Percentiles rank a stretch among this genome's conserved stretches.
Conservation (phyloP, 1,140 invertebrate genomes). For the Penaeus indicus region DNA sequence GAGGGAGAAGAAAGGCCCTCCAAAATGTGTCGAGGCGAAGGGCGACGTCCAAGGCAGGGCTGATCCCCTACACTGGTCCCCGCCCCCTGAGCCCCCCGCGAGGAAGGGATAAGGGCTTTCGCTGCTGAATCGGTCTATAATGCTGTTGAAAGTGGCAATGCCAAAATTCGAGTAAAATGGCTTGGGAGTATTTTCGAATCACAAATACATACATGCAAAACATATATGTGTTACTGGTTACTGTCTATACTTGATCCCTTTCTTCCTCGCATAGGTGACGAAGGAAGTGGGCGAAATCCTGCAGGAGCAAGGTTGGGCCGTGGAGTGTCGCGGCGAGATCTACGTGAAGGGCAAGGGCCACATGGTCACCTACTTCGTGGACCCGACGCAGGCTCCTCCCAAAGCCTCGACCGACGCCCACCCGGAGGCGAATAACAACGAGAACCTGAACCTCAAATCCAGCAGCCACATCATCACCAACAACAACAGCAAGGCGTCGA, state of each 20-base stretch:
- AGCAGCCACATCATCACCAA: conserved; percentile 22
- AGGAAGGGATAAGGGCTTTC: not conserved
- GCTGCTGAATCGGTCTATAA: not conserved
- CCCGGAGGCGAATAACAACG: conserved; percentile 11
- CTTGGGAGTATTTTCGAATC: too few relatives aligned
- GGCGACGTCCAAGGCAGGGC: too few relatives aligned
- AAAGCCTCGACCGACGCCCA: not conserved
- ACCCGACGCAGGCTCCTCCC: conserved; percentile 34
- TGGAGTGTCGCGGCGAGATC: conserved; percentile 69
- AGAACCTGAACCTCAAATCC: conserved; percentile 11
- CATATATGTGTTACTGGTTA: too few relatives aligned
- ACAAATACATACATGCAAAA: too few relatives aligned
- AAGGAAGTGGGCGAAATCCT: conserved; percentile 52
- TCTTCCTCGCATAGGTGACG: conserved; percentile 20
- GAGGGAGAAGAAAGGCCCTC: not conserved
- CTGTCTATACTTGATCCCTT: not conserved
- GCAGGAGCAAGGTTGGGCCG: conserved; percentile 56
- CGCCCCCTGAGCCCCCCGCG: not conserved
- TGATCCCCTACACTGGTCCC: too few relatives aligned
- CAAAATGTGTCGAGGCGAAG: too few relatives aligned
- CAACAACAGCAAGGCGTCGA: not conserved
- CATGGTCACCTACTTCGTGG: conserved; percentile 72
- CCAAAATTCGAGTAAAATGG: too few relatives aligned
- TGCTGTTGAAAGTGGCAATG: too few relatives aligned
- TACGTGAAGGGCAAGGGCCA: conserved; percentile 72